These are phyloP conservation scores for Ostrea edulis DNA, from an alignment of 1,140 invertebrate species.

Conservation along the genomic window DNA sequence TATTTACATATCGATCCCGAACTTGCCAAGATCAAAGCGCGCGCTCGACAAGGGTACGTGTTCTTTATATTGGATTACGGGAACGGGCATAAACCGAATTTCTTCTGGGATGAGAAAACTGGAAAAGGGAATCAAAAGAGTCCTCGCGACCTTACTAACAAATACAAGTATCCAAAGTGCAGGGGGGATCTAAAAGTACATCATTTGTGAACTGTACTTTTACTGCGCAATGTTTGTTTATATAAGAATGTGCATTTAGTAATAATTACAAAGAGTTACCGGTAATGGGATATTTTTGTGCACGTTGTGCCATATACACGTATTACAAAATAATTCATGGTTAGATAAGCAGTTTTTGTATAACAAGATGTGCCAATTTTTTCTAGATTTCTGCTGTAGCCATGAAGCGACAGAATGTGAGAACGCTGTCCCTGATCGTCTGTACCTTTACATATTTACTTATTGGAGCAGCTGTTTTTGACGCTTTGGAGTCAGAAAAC, in stretches of 20 bases:
- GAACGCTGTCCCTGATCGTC: slow-evolving; percentile 98
- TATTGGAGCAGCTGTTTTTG: slow-evolving; percentile 99
- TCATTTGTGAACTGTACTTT: background rate
- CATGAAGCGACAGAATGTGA: slow-evolving; percentile 98
- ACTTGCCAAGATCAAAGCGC: slow-evolving; percentile 1
- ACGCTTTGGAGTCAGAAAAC: slow-evolving; percentile 97
- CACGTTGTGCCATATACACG: too few species aligned
- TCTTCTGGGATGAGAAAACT: background rate
- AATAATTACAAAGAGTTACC: too few species aligned
- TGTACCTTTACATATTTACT: slow-evolving; percentile 99
- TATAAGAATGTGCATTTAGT: too few species aligned
- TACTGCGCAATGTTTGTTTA: background rate
- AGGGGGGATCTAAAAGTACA: background rate
- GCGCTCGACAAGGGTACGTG: background rate
- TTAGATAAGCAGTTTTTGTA: background rate
- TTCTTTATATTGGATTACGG: slow-evolving; percentile 25
- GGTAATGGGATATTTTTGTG: too few species aligned
- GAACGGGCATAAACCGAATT: slow-evolving; percentile 32
- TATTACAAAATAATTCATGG: too few species aligned
- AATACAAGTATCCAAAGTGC: background rate
- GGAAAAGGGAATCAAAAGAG: background rate
- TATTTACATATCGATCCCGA: slow-evolving; percentile 20
- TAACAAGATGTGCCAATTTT: background rate
- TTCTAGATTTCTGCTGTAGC: background rate
- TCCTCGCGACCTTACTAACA: background rate